Evolutionary conservation across 1,140 invertebrate species (phyloP).

Genomic region (Tetramorium parvispinum): DNA sequence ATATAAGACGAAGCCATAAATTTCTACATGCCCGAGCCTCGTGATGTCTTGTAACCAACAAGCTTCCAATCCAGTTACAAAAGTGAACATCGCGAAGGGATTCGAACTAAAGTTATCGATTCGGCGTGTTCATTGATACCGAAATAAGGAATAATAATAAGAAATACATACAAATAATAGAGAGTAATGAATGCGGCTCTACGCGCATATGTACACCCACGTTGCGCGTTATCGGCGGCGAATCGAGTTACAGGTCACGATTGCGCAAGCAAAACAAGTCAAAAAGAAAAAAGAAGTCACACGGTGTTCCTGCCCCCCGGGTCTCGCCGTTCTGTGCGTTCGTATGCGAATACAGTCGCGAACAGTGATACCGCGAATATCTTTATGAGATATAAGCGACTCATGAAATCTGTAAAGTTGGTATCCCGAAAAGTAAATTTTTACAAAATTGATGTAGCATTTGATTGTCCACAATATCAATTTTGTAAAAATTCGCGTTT

Average conservation of each 20-base stretch:
- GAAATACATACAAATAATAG: neutral
- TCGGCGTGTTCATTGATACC: neutral
- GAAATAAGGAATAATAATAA: constrained; percentile 14
- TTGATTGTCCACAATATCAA: too few species aligned
- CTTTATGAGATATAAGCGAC: constrained; percentile 42
- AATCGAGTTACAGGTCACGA: neutral
- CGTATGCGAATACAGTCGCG: neutral
- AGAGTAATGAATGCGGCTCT: neutral
- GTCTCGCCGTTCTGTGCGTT: neutral
- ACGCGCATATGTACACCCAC: neutral
- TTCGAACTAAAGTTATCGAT: constrained; percentile 30
- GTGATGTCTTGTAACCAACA: constrained; percentile 60
- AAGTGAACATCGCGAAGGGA: constrained; percentile 52
- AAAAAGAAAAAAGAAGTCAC: neutral
- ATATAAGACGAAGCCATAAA: constrained; percentile 73
- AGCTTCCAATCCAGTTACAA: constrained; percentile 72
- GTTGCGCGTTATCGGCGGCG: neutral
- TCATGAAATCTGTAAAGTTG: too few species aligned
- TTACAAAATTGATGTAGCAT: too few species aligned
- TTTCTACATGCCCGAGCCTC: constrained; percentile 64
- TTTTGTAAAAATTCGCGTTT: too few species aligned
- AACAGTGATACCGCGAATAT: neutral
- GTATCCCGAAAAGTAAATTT: too few species aligned
- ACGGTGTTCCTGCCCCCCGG: neutral
- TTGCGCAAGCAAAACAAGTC: neutral